Evolutionary conservation across 2,888 invertebrate species (phyloP).

Genomic region (Crematogaster levior): DNA sequence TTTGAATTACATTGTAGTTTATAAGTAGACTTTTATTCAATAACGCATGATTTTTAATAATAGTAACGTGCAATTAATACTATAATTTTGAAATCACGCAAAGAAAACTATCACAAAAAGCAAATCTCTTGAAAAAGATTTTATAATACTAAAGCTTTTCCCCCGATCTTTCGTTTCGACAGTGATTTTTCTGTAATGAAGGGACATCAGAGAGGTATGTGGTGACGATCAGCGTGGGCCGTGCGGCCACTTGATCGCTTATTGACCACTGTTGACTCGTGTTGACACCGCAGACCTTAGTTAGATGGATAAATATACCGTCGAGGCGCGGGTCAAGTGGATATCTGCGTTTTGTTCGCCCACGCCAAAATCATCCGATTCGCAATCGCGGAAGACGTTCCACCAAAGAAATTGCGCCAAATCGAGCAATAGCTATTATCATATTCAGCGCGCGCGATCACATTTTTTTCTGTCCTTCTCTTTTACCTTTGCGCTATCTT

Average conservation of each 20-base stretch:
- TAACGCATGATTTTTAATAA: not conserved
- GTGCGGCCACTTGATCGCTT: conserved; percentile 84
- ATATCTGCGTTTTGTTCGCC: conserved; percentile 81
- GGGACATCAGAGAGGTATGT: conserved; percentile 46
- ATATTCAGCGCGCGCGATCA: too few species aligned
- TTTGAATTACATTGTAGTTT: too few species aligned
- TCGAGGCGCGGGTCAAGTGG: conserved; percentile 83
- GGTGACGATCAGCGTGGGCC: conserved; percentile 80
- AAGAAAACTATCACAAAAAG: not conserved
- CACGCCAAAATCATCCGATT: conserved; percentile 76
- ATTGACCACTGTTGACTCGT: conserved; percentile 86
- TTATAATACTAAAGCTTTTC: not conserved
- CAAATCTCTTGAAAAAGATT: not conserved
- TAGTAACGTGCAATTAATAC: too few species aligned
- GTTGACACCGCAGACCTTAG: conserved; percentile 85
- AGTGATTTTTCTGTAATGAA: conserved; percentile 24
- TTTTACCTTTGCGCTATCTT: not conserved
- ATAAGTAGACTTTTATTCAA: too few species aligned
- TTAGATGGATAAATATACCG: conserved; percentile 83
- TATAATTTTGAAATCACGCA: not conserved
- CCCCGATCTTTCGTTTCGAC: not conserved
- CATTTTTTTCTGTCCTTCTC: not conserved
- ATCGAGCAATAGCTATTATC: not conserved
- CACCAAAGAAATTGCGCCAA: not conserved
- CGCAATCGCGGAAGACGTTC: conserved; percentile 35